Percentiles rank a stretch among this genome's conserved stretches.
Evolutionary conservation across 2,113 vertebrate genomes (phyloP).

Genomic region (Dromaius novaehollandiae): DNA sequence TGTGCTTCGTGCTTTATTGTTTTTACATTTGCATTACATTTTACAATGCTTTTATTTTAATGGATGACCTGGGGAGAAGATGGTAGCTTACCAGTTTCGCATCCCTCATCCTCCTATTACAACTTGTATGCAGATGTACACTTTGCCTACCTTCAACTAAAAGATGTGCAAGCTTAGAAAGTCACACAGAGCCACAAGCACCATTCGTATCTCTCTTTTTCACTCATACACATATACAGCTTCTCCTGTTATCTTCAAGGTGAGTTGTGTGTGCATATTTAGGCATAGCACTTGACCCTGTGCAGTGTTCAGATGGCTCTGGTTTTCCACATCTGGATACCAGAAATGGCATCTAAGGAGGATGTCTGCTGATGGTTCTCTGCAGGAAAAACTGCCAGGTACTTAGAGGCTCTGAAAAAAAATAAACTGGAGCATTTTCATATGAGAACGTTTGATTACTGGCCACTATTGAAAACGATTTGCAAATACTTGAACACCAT

Average conservation of each 20-base stretch:
- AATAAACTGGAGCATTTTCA: background rate
- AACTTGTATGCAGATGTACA: fast-evolving
- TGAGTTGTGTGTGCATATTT: fast-evolving
- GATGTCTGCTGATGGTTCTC: background rate
- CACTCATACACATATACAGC: fast-evolving
- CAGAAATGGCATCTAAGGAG: background rate
- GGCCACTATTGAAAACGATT: background rate
- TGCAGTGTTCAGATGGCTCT: fast-evolving
- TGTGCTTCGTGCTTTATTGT: background rate
- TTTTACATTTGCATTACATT: too few species aligned
- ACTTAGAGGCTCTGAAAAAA: background rate
- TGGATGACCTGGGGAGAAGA: background rate
- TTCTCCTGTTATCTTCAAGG: fast-evolving
- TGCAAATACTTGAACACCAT: background rate
- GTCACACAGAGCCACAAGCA: background rate
- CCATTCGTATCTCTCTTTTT: background rate
- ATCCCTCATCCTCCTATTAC: background rate
- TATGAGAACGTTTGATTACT: background rate
- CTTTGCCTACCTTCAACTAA: background rate
- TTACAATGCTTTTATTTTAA: background rate
- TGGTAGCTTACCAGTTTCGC: background rate
- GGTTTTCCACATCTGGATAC: background rate
- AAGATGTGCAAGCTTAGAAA: too few species aligned
- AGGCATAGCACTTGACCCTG: background rate
- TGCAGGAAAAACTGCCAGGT: background rate